Base-by-base conservation (phyloP, 1,140 invertebrate genomes). In the Hylaeus volcanicus region DNA sequence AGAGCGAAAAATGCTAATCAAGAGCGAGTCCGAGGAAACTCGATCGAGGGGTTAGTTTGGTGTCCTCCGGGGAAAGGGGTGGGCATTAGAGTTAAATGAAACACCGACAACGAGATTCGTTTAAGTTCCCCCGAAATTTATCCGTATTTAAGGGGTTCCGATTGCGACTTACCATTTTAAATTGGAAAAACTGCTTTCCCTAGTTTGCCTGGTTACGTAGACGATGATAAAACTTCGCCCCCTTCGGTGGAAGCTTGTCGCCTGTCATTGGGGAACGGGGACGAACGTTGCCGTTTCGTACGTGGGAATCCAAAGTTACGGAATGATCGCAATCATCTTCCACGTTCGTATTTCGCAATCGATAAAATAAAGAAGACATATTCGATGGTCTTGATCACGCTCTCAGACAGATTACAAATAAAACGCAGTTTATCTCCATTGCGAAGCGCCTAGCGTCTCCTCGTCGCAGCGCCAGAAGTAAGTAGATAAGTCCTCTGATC, bases 1-100 rank as follows among this genome's bases (percentile, higher is more conserved):
- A 26, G 26, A 26, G 26, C 39, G 68, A 53, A 78, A 78, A 78
- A 78, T 78, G 75, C 37, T 78, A 78, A 78, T 72, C 26, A 53
- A 63, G 68, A 78, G 12, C 66, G 68, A 43, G 37, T 4, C 45
- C 15, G 26, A n/a, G 56, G 55, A 68, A 77, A 70, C 75, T 78
- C 75, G 75, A 78, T 61, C 60, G 43, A 26, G 15, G 43, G 55
- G 66, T 51, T 77, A 53, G 75, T 45, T 75, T 66, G 63, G n/a
- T 26, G 9, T 15, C 37, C 1, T 48, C 14, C 26, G 12, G 39
- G 12, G 37, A 12, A 5, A 4, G 61, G 11, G 12, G 14, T 5
- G 6, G 55, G 60, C 8, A 5, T 15, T 26, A 8, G 56, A 56
- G 55, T 70, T 71, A 78, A 78, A 78, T 26, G 75, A 37, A 78